phyloP scores from a whole-genome alignment of 2,888 invertebrate genomes.

The Folsomia manolachei region DNA sequence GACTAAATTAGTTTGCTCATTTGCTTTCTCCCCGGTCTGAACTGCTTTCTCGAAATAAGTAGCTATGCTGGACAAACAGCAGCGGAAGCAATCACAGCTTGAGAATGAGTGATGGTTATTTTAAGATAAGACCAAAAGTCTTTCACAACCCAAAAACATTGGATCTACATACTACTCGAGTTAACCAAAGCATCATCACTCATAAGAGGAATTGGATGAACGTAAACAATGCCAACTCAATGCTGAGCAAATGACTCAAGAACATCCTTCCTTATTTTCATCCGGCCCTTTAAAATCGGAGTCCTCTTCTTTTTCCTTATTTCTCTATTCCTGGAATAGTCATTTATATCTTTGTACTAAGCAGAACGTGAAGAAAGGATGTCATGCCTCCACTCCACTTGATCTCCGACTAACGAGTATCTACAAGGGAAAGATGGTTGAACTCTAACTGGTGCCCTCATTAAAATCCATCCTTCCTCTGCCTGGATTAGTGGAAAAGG shows the following conservation, averaged over 20 bases:
- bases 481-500: neutral
- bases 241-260: neutral
- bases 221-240: neutral
- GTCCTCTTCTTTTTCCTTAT: neutral
- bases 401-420: neutral
- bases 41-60: neutral
- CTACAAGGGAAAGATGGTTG: neutral
- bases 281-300: neutral
- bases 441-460: neutral
- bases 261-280: neutral
- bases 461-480: neutral
- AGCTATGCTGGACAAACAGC: neutral
- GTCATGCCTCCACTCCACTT: neutral
- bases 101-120: constrained; percentile 16
- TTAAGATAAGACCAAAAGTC: constrained; percentile 8
- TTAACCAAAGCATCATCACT: neutral
- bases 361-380: neutral
- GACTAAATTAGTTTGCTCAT: neutral
- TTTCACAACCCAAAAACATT: neutral
- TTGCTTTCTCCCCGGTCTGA: too few relatives aligned
- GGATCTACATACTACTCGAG: neutral
- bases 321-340: neutral
- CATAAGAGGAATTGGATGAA: too few relatives aligned
- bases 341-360: neutral
- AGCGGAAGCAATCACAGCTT: constrained; percentile 10